A percentile compares a stretch with the other conserved stretches of the same genome.
Evolutionary conservation across 2,113 vertebrate genomes (phyloP).

Genomic region (Caranx ignobilis): DNA sequence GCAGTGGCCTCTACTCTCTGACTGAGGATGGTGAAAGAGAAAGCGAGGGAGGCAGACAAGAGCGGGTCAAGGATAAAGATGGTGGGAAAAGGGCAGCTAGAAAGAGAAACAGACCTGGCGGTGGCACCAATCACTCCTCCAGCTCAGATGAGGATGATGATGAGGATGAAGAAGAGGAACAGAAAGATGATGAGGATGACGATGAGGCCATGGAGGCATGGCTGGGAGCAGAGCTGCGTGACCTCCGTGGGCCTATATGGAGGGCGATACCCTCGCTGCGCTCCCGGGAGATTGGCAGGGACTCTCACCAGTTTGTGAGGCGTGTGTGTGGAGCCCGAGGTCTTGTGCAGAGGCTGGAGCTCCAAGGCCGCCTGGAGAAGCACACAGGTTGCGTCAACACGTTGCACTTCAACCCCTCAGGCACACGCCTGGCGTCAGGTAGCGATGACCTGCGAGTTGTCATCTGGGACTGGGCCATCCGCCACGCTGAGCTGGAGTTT

Average conservation of each 20-base stretch:
- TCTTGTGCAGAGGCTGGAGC: slow-evolving; percentile 92
- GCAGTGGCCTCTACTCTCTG: slow-evolving; percentile 91
- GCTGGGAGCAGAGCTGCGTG: slow-evolving; percentile 90
- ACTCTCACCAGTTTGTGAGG: slow-evolving; percentile 87
- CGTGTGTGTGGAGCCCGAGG: slow-evolving; percentile 91
- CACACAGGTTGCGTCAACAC: slow-evolving; percentile 98
- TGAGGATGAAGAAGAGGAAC: slow-evolving; percentile 84
- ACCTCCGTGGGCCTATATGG: slow-evolving; percentile 88
- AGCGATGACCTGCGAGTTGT: slow-evolving; percentile 95
- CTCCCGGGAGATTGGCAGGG: slow-evolving; percentile 88
- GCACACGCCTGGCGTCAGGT: slow-evolving; percentile 94
- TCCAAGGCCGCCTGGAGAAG: slow-evolving; percentile 92
- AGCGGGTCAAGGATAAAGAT: slow-evolving; percentile 65
- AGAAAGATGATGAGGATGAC: slow-evolving; percentile 81
- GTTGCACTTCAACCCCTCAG: slow-evolving; percentile 95
- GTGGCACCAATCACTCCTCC: slow-evolving; percentile 80
- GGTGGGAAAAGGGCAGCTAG: slow-evolving; percentile 71
- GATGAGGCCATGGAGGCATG: slow-evolving; percentile 92
- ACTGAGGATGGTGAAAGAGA: slow-evolving; percentile 88
- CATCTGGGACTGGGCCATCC: slow-evolving; percentile 95
- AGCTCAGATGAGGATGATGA: slow-evolving; percentile 86
- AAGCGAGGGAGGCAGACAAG: slow-evolving; percentile 72
- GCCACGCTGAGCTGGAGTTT: slow-evolving; percentile 91
- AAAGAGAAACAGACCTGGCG: slow-evolving; percentile 82
- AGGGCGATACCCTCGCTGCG: slow-evolving; percentile 88